phyloP scores from a whole-genome alignment of 2,113 vertebrate genomes.

The Numenius arquata region DNA sequence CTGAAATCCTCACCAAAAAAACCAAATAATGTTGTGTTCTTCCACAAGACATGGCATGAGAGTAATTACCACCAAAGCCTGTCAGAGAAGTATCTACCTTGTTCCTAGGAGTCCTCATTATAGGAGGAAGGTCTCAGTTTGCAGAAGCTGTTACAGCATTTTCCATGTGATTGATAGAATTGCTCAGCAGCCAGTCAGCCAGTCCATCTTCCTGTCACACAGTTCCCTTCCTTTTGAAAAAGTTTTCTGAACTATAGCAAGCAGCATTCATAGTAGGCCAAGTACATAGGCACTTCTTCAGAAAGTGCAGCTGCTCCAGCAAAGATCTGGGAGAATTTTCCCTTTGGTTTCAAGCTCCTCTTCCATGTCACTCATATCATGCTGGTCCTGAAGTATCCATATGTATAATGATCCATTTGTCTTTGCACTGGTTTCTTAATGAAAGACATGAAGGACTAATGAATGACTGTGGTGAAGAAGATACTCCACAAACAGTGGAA shows the following conservation, averaged over 20 bases:
- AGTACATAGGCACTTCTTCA: background rate
- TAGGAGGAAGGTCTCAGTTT: background rate
- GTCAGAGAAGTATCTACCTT: background rate
- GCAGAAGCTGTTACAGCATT: background rate
- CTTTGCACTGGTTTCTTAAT: background rate
- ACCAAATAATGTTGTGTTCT: background rate
- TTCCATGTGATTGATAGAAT: background rate
- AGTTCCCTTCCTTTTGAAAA: background rate
- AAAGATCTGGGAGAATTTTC: background rate
- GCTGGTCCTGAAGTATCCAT: background rate
- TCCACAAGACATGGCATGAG: background rate
- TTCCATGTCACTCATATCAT: background rate
- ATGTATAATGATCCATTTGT: background rate
- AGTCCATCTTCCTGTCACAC: background rate
- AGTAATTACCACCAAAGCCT: background rate
- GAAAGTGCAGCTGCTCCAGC: background rate
- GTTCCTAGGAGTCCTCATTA: background rate
- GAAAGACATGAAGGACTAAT: background rate
- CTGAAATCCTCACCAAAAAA: background rate
- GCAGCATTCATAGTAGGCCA: background rate
- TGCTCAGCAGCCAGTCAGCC: background rate
- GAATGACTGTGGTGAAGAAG: background rate
- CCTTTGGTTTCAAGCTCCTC: background rate
- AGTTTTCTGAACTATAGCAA: background rate
- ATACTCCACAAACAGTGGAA: background rate